A percentile compares a stretch with the other conserved stretches of the same genome.
These are phyloP conservation scores for Atherinomorus stipes DNA, from an alignment of 2,113 vertebrate genomes.

Conservation along the genomic window DNA sequence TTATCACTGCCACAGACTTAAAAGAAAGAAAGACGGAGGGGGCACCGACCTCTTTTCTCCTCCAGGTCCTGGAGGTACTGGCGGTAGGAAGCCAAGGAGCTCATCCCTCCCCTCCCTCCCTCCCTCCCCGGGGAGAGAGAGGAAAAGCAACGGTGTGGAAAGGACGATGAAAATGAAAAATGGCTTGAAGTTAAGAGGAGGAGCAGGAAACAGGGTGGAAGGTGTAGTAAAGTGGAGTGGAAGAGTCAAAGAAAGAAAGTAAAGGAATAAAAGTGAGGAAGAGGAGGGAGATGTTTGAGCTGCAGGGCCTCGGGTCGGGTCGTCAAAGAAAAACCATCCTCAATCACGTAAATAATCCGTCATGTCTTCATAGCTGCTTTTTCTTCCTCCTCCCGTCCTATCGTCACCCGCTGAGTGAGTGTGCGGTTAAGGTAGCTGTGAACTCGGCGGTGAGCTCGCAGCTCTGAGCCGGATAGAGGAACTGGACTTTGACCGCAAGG, in stretches of 20 bases:
- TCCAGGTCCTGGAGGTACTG: conserved; percentile 83
- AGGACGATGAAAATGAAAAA: neutral
- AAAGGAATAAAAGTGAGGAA: neutral
- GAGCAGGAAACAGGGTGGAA: conserved; percentile 10
- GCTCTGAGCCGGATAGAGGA: conserved; percentile 80
- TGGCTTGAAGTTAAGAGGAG: neutral
- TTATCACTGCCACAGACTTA: neutral
- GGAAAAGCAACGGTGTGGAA: neutral
- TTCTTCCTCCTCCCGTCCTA: conserved; percentile 31
- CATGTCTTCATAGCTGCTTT: conserved; percentile 32
- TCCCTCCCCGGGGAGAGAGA: conserved; percentile 25
- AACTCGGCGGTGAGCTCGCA: conserved; percentile 53
- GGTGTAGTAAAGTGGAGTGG: neutral
- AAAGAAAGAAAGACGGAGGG: conserved; percentile 7
- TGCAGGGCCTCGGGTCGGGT: conserved; percentile 22
- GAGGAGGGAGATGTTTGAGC: conserved; percentile 36
- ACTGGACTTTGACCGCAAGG: conserved; percentile 86
- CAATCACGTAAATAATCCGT: conserved; percentile 66
- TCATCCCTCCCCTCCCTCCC: conserved; percentile 74
- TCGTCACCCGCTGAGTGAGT: neutral
- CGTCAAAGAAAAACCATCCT: conserved; percentile 61
- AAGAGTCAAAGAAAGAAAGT: neutral
- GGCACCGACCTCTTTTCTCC: conserved; percentile 83
- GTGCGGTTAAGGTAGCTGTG: conserved; percentile 50
- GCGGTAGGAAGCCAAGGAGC: conserved; percentile 75